A percentile compares a stretch with the other conserved stretches of the same genome.
Evolutionary conservation across 2,888 invertebrate species (phyloP).

Genomic region (Coenonympha glycerion): DNA sequence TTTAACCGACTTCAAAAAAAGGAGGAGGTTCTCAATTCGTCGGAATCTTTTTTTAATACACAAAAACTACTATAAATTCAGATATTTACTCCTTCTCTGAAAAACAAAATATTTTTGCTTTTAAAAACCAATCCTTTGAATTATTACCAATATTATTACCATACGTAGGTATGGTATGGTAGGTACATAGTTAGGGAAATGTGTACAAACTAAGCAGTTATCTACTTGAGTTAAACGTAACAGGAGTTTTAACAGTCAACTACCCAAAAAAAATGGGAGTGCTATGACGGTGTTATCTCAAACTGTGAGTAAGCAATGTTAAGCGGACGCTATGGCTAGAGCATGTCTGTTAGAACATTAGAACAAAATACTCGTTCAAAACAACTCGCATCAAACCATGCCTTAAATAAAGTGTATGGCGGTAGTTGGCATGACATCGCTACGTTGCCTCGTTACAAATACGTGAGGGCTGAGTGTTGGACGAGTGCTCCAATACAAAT

Average conservation of each 20-base stretch:
- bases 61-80: not conserved
- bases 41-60: not conserved
- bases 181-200: too few relatives aligned
- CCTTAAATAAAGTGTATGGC: constrained; percentile 44
- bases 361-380: constrained; percentile 47
- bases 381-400: constrained; percentile 53
- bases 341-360: constrained; percentile 47
- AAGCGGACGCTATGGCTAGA: constrained; percentile 41
- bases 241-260: not conserved
- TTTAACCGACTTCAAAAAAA: not conserved
- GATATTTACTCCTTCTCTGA: too few relatives aligned
- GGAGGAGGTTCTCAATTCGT: too few relatives aligned
- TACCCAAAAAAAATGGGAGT: constrained; percentile 24
- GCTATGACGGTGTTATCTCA: constrained; percentile 29
- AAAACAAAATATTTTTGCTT: too few relatives aligned
- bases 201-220: too few relatives aligned
- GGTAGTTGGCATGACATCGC: constrained; percentile 70
- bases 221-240: too few relatives aligned
- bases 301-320: constrained; percentile 49
- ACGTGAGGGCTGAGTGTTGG: too few relatives aligned
- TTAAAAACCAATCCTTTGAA: too few relatives aligned
- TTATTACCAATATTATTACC: too few relatives aligned
- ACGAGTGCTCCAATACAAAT: constrained; percentile 17
- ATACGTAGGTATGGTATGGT: too few relatives aligned
- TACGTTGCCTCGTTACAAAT: too few relatives aligned